Evolutionary conservation across 2,113 vertebrate genomes (phyloP).

Genomic region (Callospermophilus lateralis): DNA sequence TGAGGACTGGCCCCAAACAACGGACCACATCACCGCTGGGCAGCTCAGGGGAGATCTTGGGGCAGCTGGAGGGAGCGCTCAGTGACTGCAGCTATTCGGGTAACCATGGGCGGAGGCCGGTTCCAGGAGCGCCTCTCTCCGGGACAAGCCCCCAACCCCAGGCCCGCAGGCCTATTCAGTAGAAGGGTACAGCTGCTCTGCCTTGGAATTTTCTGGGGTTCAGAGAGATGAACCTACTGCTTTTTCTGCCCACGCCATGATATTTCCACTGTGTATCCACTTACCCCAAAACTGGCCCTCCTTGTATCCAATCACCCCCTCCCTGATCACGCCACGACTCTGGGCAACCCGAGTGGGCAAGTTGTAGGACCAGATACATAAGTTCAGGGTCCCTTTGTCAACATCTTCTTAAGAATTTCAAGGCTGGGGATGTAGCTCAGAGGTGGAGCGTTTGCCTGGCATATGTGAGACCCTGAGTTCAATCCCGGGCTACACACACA

Average conservation of each 20-base stretch:
- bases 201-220: neutral
- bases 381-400: too few relatives aligned
- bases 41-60: neutral
- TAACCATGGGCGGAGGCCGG: too few relatives aligned
- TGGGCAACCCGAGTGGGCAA: neutral
- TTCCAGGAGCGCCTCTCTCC: neutral
- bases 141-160: accelerated
- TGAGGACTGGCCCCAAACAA: neutral
- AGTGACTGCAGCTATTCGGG: neutral
- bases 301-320: neutral
- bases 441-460: neutral
- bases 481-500: neutral
- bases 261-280: neutral
- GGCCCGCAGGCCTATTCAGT: neutral
- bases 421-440: neutral
- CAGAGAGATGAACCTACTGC: neutral
- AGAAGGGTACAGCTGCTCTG: neutral
- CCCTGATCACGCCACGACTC: neutral
- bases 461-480: neutral
- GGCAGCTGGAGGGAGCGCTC: neutral
- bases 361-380: neutral
- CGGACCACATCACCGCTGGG: neutral
- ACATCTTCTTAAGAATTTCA: neutral
- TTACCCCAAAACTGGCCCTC: neutral
- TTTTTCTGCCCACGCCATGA: neutral